phyloP scores from a whole-genome alignment of 2,888 invertebrate genomes.

The Xestia xanthographa region DNA sequence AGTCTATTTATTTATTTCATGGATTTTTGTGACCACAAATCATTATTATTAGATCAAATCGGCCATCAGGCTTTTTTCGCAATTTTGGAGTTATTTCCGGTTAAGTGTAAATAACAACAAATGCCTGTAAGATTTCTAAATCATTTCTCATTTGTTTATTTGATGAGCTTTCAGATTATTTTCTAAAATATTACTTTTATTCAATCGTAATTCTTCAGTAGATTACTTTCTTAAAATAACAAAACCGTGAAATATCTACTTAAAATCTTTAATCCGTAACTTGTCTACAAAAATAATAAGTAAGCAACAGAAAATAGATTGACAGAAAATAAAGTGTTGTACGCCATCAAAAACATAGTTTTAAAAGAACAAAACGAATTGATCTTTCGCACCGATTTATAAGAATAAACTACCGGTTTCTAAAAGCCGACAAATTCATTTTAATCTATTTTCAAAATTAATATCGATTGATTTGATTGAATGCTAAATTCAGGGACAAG shows the following conservation, averaged over 20 bases:
- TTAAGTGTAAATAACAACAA: neutral
- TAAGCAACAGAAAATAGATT: neutral
- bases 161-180: neutral
- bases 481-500: neutral
- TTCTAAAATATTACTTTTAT: neutral
- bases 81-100: neutral
- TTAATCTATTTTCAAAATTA: neutral
- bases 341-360: conserved; percentile 12
- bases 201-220: neutral
- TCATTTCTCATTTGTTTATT: neutral
- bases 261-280: conserved; percentile 17
- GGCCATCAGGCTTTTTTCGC: neutral
- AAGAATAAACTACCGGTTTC: neutral
- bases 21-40: neutral
- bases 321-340: neutral
- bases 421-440: neutral
- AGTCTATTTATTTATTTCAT: neutral
- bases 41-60: neutral
- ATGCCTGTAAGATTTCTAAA: neutral
- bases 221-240: conserved; percentile 36
- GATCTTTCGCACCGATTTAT: conserved; percentile 2
- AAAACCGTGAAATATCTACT: conserved; percentile 28
- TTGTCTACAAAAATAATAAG: conserved; percentile 17
- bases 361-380: conserved; percentile 21
- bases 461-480: neutral